Base-by-base conservation (phyloP, 64 coral and sea anemone genomes). In the Anthopleura sola region DNA sequence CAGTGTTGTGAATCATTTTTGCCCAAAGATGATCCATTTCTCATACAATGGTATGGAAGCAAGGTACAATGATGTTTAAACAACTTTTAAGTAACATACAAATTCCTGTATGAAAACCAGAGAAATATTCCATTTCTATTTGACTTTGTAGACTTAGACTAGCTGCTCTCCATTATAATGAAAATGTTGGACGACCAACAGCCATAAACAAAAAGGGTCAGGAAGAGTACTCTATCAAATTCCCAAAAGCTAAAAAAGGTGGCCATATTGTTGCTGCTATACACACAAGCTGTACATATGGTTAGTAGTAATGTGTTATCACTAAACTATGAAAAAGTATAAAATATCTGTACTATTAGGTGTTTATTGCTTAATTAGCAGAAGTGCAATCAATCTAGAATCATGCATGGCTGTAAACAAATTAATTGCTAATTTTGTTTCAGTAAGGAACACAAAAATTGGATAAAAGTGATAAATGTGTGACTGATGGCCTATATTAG, bases 1-100 rank as follows among this genome's bases (percentile, higher is more conserved):
- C 74, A 88, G 78, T 26, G 68, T 92, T 6, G 50, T 78, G 0
- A 92, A 88, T 79, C 91, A 93, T 51, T 93, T 93, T 80, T 87
- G 80, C n/a, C 40, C 90, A 19, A 92, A 91, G 68, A 78, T 33
- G 50, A 18, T 86, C 0, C 53, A 84, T 34, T 91, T 86, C 37
- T 91, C 83, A 15, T 85, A 91, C 32, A 51, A 91, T 85, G 88
- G 24, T n/a, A 90, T 90, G 88, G 54, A 53, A 58, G 82, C 78
- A 40, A 17, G 13, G 28, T 82, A 13, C 23, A n/a, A 82, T 48
- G 18, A 49, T 5, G n/a, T n/a, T n/a, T n/a, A n/a, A n/a, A n/a
- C n/a, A n/a, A n/a, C n/a, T n/a, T n/a, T n/a, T n/a, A n/a, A n/a
- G n/a, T n/a, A n/a, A n/a, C n/a, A 39, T 21, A 80, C n/a, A 80